Evolutionary conservation across 2,797 vertebrate species (phyloP), one percentile per base, ranked within the genome.

Genomic region (Amazona ochrocephala): DNA sequence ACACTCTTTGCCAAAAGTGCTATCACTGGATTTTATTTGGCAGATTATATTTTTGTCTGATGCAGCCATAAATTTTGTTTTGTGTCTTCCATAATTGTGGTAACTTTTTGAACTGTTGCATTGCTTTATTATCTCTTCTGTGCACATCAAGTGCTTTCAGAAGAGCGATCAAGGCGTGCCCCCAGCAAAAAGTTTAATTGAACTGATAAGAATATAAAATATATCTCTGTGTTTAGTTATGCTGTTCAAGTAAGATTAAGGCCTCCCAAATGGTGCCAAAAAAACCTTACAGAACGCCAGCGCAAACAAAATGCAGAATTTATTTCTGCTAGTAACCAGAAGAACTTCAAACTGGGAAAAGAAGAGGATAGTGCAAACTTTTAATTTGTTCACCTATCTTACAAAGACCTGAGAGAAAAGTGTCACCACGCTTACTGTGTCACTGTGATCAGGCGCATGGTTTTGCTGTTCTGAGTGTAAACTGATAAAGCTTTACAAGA

Each of bases 401-500:
- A 70, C 48, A 90, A 90, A 95, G 72, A 53, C 37, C 45, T 80
- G 44, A 65, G 75, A 75, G 75, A 68, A 91, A 95, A 10, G 2
- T 56, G 34, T 64, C 71, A 21, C 67, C 76, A 80, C 83, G 16
- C 81, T 89, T 76, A 77, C 30, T 7, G 32, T 85, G 68, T 79
- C 61, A 78, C 81, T 94, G 61, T 92, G 75, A 95, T 89, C 84
- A 94, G 47, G 64, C 17, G 8, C 17, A 18, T 0, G 3, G 84
- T 93, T 93, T 90, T 94, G 84, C 82, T 94, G 90, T 78, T 96
- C 71, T 72, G 34, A 93, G 81, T 56, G 78, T 93, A 96, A 95
- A 95, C 75, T 89, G 78, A 92, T 85, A 90, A 95, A 96, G 75
- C 93, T 91, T 94, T 87, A 62, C 44, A 85, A 95, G 87, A 97